A percentile compares a stretch with the other conserved stretches of the same genome.
Conservation (phyloP, 2,797 vertebrate genomes). For the Anguilla obscura region DNA sequence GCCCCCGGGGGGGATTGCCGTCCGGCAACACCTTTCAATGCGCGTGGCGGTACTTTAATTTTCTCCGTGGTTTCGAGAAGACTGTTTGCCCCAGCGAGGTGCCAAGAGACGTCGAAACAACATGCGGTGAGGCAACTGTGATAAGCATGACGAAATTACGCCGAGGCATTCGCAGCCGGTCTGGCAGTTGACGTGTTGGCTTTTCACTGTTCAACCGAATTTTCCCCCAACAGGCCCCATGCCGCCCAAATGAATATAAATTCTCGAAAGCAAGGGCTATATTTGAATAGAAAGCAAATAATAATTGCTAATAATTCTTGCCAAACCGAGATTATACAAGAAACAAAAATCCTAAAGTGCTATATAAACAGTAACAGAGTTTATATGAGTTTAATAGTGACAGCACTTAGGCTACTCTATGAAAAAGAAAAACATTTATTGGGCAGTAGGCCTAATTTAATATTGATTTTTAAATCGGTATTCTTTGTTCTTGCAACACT, state of each 20-base stretch:
- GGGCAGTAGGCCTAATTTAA: no score
- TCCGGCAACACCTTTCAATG: slow-evolving; percentile 36
- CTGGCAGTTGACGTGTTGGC: neutral
- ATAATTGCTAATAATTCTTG: neutral
- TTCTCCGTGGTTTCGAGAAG: neutral
- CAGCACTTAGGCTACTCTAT: no score
- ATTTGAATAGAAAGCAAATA: neutral
- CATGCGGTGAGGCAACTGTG: neutral
- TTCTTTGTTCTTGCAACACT: no score
- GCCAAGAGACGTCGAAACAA: neutral
- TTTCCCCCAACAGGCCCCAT: neutral
- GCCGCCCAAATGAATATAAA: neutral
- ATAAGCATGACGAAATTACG: neutral
- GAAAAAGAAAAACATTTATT: no score
- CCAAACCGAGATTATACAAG: neutral
- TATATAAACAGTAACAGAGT: no score
- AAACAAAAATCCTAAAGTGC: no score
- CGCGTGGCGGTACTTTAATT: neutral
- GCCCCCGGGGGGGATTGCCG: slow-evolving; percentile 58
- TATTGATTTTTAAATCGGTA: no score
- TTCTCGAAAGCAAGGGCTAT: neutral
- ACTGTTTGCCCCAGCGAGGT: neutral
- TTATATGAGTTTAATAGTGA: no score
- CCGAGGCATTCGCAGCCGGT: neutral
- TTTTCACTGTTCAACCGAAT: neutral